phyloP scores from a whole-genome alignment of 2,888 invertebrate genomes.

The Spodoptera picta region DNA sequence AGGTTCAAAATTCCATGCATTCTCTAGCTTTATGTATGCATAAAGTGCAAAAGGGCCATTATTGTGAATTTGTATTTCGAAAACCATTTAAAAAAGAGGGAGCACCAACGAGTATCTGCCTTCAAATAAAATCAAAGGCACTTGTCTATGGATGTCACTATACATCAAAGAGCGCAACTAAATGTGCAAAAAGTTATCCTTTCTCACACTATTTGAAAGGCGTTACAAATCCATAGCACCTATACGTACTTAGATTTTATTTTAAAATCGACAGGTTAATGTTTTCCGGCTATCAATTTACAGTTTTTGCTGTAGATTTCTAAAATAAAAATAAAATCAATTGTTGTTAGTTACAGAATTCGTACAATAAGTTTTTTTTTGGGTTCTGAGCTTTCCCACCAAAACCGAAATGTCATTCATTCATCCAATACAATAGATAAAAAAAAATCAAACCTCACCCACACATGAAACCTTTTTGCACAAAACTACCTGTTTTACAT shows the following conservation, averaged over 20 bases:
- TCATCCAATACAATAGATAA: slow-evolving; percentile 6
- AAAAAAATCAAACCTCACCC: slow-evolving; percentile 9
- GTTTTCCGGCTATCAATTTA: slow-evolving; percentile 41
- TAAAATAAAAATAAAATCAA: slow-evolving; percentile 6
- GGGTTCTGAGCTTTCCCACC: slow-evolving; percentile 49
- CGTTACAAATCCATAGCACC: slow-evolving; percentile 16
- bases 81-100: too few species aligned
- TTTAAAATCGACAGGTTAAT: slow-evolving; percentile 18
- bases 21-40: too few species aligned
- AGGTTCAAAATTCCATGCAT: too few species aligned
- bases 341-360: slow-evolving; percentile 7
- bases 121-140: too few species aligned
- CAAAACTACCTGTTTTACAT: slow-evolving; percentile 44
- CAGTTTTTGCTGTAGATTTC: slow-evolving; percentile 20
- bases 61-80: too few species aligned
- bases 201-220: slow-evolving; percentile 2
- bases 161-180: too few species aligned
- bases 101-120: too few species aligned
- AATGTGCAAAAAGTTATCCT: slow-evolving; percentile 12
- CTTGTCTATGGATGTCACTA: too few species aligned
- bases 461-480: slow-evolving; percentile 36
- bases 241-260: slow-evolving; percentile 15
- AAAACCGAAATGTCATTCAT: slow-evolving; percentile 26
- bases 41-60: too few species aligned
- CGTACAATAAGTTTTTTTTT: slow-evolving; percentile 13